Conservation (phyloP, 2,797 vertebrate species). For the Smutsia gigantea region DNA sequence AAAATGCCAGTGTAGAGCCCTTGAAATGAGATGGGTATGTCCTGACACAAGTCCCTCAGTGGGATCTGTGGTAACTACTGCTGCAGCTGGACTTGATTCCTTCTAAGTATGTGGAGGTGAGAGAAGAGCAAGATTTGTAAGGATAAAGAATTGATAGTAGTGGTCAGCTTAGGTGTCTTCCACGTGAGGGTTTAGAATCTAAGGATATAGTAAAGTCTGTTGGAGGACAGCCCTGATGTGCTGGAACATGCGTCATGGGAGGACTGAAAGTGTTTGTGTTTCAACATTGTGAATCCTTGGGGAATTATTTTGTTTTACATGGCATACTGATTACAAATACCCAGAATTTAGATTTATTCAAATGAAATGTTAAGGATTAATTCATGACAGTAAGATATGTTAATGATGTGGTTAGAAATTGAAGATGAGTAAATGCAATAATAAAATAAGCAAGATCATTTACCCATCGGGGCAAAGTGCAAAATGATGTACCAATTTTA, state of each 20-base stretch:
- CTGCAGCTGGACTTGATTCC: neutral
- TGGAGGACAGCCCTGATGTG: neutral
- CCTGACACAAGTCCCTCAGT: neutral
- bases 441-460: neutral
- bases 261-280: neutral
- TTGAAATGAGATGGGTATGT: neutral
- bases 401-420: neutral
- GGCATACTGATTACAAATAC: neutral
- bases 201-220: neutral
- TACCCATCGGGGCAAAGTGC: neutral
- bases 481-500: neutral
- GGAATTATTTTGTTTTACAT: neutral
- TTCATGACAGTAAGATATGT: neutral
- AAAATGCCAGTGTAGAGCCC: neutral
- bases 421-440: neutral
- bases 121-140: neutral
- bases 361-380: neutral
- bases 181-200: neutral
- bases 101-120: neutral
- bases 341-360: neutral
- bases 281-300: neutral
- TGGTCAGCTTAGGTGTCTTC: neutral
- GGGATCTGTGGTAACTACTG: neutral
- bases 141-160: neutral
- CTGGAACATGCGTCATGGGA: neutral